Base-by-base conservation (phyloP, 2,113 vertebrate species). In the Nesoenas mayeri region DNA sequence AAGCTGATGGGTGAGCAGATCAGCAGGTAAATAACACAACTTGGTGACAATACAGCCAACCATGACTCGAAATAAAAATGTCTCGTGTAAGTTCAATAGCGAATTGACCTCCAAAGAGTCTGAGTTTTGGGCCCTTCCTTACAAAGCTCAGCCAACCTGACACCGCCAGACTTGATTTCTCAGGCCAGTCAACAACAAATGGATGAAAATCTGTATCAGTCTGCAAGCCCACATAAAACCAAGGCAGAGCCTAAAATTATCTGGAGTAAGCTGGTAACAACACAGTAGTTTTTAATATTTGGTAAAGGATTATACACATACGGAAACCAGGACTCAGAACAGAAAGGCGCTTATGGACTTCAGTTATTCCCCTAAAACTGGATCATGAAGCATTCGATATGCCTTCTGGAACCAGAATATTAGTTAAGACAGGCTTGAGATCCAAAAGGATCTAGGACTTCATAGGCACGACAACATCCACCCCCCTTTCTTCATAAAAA, bases 1-100 rank as follows among this genome's bases (percentile, higher is more conserved):
- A 73, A 40, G 48, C 0, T 44, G 62, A 83, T 0, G 4, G 4
- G 15, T 10, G 53, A 79, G 18, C 3, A 5, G 47, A 51, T 61
- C 51, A 89, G 51, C 51, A 92, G 24, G 17, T 21, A 42, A 50
- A 75, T 21, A 12, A 31, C 71, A 31, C 71, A 66, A 20, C 29
- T 47, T 1, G 38, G 66, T 47, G 61, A 56, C 28, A 51, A 15
- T 57, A 40, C 50, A 56, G 61, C 36, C 21, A 60, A 67, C 56
- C 12, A 16, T 31, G 40, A 79, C 28, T 70, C 72, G 31, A 88
- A 84, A 78, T 11, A 47, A 54, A 86, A 71, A 42, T 1, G 6
- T 6, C 57, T 64, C 1, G 1, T 54, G 0, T 8, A 62, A 50
- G 31, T 71, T 60, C 0, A 0, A 56, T 18, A 75, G 51, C 31